phyloP scores from a whole-genome alignment of 2,113 vertebrate species.

The Zapus hudsonius region DNA sequence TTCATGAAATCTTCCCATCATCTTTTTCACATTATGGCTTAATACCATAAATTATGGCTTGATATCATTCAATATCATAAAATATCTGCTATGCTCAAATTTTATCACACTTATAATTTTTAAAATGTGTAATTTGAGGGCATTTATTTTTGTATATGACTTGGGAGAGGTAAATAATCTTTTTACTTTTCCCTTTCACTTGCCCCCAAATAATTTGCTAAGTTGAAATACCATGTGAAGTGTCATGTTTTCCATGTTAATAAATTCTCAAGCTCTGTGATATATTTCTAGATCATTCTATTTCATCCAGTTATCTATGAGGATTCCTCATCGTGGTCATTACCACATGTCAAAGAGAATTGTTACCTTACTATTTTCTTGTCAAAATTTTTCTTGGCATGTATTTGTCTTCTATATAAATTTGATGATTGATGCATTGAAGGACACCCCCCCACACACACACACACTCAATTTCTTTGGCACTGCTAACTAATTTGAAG shows the following conservation, averaged over 20 bases:
- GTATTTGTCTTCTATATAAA: not conserved
- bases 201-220: not conserved
- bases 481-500: not conserved
- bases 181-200: not conserved
- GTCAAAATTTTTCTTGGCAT: not conserved
- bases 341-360: not conserved
- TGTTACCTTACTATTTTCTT: not conserved
- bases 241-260: not conserved
- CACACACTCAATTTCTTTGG: not conserved
- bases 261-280: not conserved
- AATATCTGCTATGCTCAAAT: not conserved
- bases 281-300: not conserved
- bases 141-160: not conserved
- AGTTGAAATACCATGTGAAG: not conserved
- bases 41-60: too few species aligned
- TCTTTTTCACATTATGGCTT: not conserved
- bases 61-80: not conserved
- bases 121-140: slow-evolving; percentile 15
- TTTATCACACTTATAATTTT: not conserved
- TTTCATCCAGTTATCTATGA: not conserved
- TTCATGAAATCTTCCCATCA: not conserved
- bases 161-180: not conserved
- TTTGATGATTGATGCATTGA: slow-evolving; percentile 33
- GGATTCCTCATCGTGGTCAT: not conserved
- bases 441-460: not conserved